Evolutionary conservation across 1,140 invertebrate species (phyloP).

Genomic region (Saccostrea glomerata): DNA sequence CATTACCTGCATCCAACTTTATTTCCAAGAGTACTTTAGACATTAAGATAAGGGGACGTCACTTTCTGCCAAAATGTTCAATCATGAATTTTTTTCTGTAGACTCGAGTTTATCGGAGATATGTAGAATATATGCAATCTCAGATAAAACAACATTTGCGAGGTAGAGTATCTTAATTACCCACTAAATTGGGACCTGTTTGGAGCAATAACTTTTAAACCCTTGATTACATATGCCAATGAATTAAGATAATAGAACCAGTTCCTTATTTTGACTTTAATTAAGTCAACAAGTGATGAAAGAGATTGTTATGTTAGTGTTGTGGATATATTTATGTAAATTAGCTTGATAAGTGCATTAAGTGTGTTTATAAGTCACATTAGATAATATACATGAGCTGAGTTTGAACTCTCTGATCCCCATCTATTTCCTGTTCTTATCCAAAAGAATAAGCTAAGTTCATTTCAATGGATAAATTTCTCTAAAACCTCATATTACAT

Average conservation of each 20-base stretch:
- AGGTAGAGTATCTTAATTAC: constrained; percentile 8
- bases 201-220: constrained; percentile 4
- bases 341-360: constrained; percentile 19
- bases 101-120: neutral
- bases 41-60: neutral
- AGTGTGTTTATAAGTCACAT: neutral
- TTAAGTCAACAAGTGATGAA: constrained; percentile 4
- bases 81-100: neutral
- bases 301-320: neutral
- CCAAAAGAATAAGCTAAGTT: neutral
- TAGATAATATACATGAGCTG: neutral
- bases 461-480: neutral
- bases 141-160: neutral
- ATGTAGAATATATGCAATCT: neutral
- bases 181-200: neutral
- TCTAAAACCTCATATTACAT: neutral
- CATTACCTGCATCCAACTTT: neutral
- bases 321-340: constrained; percentile 3
- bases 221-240: constrained; percentile 3
- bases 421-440: neutral
- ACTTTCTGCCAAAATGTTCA: constrained; percentile 13
- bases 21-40: neutral
- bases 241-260: constrained; percentile 14
- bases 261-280: constrained; percentile 4
- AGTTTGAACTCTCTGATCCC: neutral